phyloP scores from a whole-genome alignment of 2,113 vertebrate species.

The Dipodomys stephensi region DNA sequence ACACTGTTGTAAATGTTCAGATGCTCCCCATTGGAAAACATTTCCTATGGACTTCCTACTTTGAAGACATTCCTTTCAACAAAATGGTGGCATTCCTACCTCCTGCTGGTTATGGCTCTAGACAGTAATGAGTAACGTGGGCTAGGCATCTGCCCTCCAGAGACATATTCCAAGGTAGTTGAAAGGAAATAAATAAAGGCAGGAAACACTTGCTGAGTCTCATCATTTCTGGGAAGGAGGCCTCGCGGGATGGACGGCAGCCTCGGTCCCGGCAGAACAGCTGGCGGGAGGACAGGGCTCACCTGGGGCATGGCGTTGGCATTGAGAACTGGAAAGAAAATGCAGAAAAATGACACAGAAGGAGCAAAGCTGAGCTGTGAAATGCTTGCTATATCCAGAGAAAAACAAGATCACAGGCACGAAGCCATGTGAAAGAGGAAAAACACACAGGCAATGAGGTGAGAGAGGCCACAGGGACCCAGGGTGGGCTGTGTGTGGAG shows the following conservation, averaged over 20 bases:
- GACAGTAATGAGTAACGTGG: neutral
- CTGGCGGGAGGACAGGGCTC: rapidly evolving
- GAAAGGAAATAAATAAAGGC: neutral
- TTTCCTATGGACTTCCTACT: neutral
- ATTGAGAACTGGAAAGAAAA: neutral
- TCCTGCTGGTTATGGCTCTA: neutral
- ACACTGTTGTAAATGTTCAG: neutral
- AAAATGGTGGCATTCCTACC: neutral
- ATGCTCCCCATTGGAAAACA: neutral
- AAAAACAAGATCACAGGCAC: neutral
- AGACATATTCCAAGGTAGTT: neutral
- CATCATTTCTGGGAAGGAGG: neutral
- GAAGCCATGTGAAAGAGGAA: no score
- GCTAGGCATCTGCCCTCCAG: neutral
- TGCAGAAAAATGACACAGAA: neutral
- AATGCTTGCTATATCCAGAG: neutral
- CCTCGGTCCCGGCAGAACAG: neutral
- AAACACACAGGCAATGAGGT: rapidly evolving
- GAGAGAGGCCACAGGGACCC: neutral
- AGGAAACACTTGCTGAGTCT: neutral
- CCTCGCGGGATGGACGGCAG: neutral
- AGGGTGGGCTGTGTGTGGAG: rapidly evolving
- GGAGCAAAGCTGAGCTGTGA: neutral
- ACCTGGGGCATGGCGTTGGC: neutral
- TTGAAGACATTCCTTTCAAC: neutral